Evolutionary conservation across 2,797 vertebrate genomes (phyloP), one percentile per base, ranked within the genome.

Genomic region (Antennarius maculatus): DNA sequence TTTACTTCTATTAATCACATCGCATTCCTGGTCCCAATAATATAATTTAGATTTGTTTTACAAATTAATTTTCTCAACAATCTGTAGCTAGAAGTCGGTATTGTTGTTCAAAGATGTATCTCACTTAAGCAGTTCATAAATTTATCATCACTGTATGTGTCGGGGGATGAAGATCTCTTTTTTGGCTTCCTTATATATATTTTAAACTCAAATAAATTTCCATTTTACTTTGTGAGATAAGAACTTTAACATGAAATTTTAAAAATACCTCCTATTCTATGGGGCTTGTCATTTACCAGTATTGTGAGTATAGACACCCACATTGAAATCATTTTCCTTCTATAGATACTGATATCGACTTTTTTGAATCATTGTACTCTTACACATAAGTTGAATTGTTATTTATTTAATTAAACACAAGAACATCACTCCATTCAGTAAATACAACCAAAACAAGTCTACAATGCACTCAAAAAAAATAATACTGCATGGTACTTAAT

Each of bases 221-320:
- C 61, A 71, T 72, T 69, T 54, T 77, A 56, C 66, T 60, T 70
- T 58, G 49, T 53, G 3, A 14, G 56, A 46, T 46, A 29, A 57
- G 74, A 64, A 74, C 82, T 61, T 68, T 48, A 49, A 34, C 63
- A 53, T 70, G 41, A 77, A 62, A 49, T 64, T 61, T 78, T 72
- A 77, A 69, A 68, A 78, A 71, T 61, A 56, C 29, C 46, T 49
- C 34, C 23, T 49, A 55, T 71, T 41, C 53, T 39, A 27, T 18
- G 27, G 0, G 23, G 57, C 65, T 64, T 70, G 65, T 70, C 60
- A 71, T 79, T 69, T 75, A 37, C 15, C n/a, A 54, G 51, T 31
- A 71, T 49, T 69, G 23, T 56, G 27, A 61, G 18, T 54, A 62
- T 56, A 79, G 42, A 48, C 49, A 27, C 8, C 41, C 13, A 1